These are phyloP conservation scores for Chrysogorgia sp. DNA, from an alignment of 92 coral and sea anemone genomes.

Conservation along the genomic window DNA sequence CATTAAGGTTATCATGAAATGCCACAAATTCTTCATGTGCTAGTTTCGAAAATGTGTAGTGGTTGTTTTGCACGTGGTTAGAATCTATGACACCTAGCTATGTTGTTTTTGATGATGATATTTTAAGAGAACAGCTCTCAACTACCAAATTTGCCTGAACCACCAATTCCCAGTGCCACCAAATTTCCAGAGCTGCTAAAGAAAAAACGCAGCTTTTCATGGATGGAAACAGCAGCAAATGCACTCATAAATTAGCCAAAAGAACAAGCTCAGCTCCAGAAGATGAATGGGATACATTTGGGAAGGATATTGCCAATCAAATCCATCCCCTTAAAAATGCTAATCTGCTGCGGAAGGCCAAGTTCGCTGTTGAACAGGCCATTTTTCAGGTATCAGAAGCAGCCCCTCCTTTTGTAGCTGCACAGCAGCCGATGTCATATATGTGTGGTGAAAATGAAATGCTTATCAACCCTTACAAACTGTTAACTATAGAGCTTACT, in stretches of 20 bases:
- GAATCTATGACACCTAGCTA: constrained; percentile 1
- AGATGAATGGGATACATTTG: constrained; percentile 72
- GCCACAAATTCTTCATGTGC: constrained; percentile 60
- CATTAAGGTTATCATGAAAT: constrained; percentile 52
- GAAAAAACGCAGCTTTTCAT: constrained; percentile 9
- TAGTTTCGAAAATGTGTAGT: constrained; percentile 21
- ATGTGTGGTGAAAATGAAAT: background rate
- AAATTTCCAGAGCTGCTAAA: constrained; percentile 26
- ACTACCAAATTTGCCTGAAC: background rate
- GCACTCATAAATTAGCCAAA: constrained; percentile 57
- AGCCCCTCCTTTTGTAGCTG: constrained; percentile 9
- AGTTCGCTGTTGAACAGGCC: constrained; percentile 28
- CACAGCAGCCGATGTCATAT: background rate
- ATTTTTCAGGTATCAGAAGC: constrained; percentile 13
- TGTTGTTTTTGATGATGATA: constrained; percentile 12
- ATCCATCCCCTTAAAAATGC: constrained; percentile 46
- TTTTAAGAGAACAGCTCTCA: constrained; percentile 16
- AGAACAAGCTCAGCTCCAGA: constrained; percentile 25
- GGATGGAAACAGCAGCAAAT: constrained; percentile 44
- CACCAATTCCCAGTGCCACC: constrained; percentile 19
- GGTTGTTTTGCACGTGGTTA: background rate
- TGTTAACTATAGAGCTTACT: constrained; percentile 15
- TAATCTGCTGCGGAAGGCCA: constrained; percentile 28
- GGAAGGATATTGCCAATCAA: constrained; percentile 63
- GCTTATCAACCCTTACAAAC: background rate